These are phyloP conservation scores for Propsilocerus akamusi DNA, from an alignment of 1,140 invertebrate species.

Conservation along the genomic window DNA sequence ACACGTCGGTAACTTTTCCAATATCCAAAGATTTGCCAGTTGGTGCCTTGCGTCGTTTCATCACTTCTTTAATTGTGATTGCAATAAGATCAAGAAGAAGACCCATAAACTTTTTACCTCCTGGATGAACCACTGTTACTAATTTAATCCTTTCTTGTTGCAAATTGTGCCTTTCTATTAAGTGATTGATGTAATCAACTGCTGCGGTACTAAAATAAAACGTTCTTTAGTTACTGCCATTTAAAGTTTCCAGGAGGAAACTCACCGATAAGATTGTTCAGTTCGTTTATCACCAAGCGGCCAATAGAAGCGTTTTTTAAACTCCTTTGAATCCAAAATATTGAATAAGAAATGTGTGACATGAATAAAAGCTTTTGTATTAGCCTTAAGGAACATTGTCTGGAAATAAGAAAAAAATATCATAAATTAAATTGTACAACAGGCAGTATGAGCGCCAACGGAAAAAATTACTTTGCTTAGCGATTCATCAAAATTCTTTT, in stretches of 20 bases:
- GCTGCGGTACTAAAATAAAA: conserved; percentile 15
- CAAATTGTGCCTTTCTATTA: conserved; percentile 20
- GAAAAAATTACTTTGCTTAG: neutral
- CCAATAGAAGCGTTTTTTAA: conserved; percentile 27
- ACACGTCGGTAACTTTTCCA: neutral
- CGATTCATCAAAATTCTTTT: neutral
- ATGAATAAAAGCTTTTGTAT: conserved; percentile 27
- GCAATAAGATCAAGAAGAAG: conserved; percentile 16
- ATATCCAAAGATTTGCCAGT: neutral
- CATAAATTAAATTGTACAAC: neutral
- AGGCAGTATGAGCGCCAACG: neutral
- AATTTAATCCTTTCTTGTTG: conserved; percentile 17
- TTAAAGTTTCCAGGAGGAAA: neutral
- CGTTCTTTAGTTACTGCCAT: too few species aligned
- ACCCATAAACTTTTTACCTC: conserved; percentile 20
- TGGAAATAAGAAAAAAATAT: conserved; percentile 10
- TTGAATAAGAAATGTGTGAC: conserved; percentile 27
- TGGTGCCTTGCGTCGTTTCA: neutral
- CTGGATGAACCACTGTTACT: conserved; percentile 21
- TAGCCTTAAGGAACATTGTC: conserved; percentile 31
- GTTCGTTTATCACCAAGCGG: conserved; percentile 27
- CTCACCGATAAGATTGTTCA: conserved; percentile 24
- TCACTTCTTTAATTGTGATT: neutral
- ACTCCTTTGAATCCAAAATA: conserved; percentile 23
- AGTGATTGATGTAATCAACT: conserved; percentile 17